Evolutionary conservation across 2,888 invertebrate species (phyloP), one percentile per base, ranked within the genome.

Genomic region (Digitonthophagus gazella): DNA sequence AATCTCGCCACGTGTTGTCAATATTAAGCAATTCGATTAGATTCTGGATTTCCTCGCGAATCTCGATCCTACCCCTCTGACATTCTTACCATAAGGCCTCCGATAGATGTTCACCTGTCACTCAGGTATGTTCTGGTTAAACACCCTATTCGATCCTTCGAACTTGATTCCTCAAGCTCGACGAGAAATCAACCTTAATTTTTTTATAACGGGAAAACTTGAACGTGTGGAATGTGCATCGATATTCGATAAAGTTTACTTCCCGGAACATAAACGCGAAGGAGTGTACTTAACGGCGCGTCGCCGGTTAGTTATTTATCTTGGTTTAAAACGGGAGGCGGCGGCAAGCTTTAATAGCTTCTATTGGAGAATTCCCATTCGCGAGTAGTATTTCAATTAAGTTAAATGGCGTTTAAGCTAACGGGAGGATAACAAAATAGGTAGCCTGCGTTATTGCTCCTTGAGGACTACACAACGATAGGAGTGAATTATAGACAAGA

Each of bases 21-120:
- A 78, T 79, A 79, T 79, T 78, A 78, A 77, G 77, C 78, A 78
- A 78, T 79, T 78, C 78, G 78, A 79, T 79, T 79, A 79, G 78
- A 79, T 77, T 76, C 61, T 3, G 14, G 61, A 18, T 61, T 19
- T 61, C 61, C 20, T 18, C 61, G 61, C 61, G 20, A 20, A 61
- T 61, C 20, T 61, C 61, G 18, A 16, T 18, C 61, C 61, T 20
- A 5, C 61, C 18, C 14, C 18, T 8, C 61, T n/a, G 61, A 16
- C 61, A 61, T 61, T 61, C 61, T 61, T 61, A 19, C 15, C 61
- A 61, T 18, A 19, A 61, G 18, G 11, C 28, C 28, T 11, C 28
- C 28, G 11, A 8, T 44, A 44, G 1, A 44, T 44, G 28, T 44
- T 44, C 28, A 44, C 6, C 2, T 44, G 28, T 44, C 28, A 44